These are phyloP conservation scores for Hydroisotoma schaefferi DNA, from an alignment of 2,888 invertebrate genomes.

Conservation along the genomic window DNA sequence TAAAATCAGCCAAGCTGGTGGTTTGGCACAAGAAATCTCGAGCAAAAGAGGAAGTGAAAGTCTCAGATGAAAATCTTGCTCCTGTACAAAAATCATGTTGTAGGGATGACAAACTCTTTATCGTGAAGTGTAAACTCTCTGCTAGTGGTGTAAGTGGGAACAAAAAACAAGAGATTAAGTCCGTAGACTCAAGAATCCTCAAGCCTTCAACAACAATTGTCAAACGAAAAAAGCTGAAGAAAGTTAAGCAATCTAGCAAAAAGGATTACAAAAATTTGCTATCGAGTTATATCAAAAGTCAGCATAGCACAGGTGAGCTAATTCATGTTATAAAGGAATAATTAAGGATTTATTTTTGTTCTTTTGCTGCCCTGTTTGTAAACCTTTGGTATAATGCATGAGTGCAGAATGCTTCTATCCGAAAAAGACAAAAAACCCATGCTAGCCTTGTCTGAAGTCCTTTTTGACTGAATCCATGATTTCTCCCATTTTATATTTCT, in stretches of 20 bases:
- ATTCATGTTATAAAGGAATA: not conserved
- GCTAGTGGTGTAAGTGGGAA: not conserved
- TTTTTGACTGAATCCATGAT: too few relatives aligned
- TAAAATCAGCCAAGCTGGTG: not conserved
- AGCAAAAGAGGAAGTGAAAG: not conserved
- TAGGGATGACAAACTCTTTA: not conserved
- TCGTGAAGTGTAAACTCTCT: not conserved
- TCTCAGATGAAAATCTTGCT: not conserved
- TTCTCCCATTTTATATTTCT: too few relatives aligned
- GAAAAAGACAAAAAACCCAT: too few relatives aligned
- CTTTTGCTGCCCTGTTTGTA: not conserved
- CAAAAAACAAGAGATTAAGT: not conserved
- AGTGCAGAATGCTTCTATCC: too few relatives aligned
- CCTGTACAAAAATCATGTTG: too few relatives aligned
- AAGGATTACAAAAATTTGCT: conserved; percentile 1
- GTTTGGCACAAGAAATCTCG: not conserved
- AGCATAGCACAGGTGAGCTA: not conserved
- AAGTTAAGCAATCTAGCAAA: not conserved
- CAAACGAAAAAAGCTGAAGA: not conserved
- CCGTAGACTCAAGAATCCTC: not conserved
- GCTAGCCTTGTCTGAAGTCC: too few relatives aligned
- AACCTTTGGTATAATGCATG: not conserved
- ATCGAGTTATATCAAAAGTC: not conserved
- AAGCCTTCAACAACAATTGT: not conserved
- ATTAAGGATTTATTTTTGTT: not conserved